Base-by-base conservation (phyloP, 2,113 vertebrate genomes). In the Okapia johnstoni region DNA sequence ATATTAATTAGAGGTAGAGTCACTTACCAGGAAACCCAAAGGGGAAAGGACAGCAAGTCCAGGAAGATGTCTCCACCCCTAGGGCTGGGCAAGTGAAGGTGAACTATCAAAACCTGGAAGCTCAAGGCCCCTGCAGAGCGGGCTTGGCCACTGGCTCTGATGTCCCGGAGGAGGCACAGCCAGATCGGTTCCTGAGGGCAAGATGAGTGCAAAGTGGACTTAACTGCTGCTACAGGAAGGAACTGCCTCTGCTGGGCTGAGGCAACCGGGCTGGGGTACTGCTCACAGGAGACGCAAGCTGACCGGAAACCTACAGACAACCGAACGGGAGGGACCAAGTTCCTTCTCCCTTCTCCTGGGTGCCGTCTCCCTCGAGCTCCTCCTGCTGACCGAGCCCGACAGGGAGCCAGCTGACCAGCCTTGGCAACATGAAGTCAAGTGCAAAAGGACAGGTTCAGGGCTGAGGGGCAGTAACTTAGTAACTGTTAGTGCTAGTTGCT, bases 21-120 rank as follows among this genome's bases (percentile, higher is more conserved):
- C 73, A 55, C 16, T 63, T 79, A 61, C 58, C 57, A 73, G 90
- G 63, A 43, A 19, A 90, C 52, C 50, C 43, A 90, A 85, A 86
- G 33, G 33, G 55, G 66, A 57, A 60, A 48, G 55, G 30, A 57
- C 5, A 70, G 57, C 6, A 40, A 77, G 26, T 28, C 14, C 16
- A 14, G 40, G 48, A 86, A 50, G 55, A 28, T 26, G 19, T 19
- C 36, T 61, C 46, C 48, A 50, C 23, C 26, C 25, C 21, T 16
- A 21, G 43, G 85, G 88, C 50, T 58, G 55, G 30, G 13, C 0
- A 14, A 54, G 61, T 21, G 46, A 85, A 66, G 21, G 33, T 16
- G 6, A n/a, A 26, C 48, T 43, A 70, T 40, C 48, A 19, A 89
- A 76, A 85, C 28, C 13, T 26, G 40, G 43, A 81, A 3, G 19